These are phyloP conservation scores for Monopterus albus DNA, from an alignment of 2,113 vertebrate species.

Conservation along the genomic window DNA sequence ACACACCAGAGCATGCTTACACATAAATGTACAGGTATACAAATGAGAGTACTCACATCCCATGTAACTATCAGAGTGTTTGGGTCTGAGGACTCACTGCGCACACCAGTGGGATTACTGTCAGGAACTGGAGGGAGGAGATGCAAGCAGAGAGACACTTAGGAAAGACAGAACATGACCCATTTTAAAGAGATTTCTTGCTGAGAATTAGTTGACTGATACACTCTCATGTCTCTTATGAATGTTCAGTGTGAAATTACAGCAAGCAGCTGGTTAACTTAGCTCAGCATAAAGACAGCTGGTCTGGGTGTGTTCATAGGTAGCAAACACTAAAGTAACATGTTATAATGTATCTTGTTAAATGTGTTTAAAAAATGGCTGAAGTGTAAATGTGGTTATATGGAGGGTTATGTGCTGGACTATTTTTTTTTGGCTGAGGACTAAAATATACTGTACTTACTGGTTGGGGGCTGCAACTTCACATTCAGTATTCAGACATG, in stretches of 20 bases:
- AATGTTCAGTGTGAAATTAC: not conserved
- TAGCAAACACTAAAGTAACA: no score
- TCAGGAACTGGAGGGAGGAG: conserved; percentile 77
- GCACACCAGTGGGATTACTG: conserved; percentile 81
- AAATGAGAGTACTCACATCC: conserved; percentile 79
- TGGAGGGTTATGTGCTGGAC: no score
- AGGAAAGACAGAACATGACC: no score
- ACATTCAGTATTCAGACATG: no score
- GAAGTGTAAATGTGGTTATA: no score
- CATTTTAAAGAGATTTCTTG: no score
- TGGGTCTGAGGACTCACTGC: conserved; percentile 83
- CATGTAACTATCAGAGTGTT: conserved; percentile 85
- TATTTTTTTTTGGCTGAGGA: not conserved
- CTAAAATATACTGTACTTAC: not conserved
- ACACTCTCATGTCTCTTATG: not conserved
- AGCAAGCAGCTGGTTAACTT: not conserved
- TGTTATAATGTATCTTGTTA: no score
- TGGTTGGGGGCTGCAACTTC: not conserved
- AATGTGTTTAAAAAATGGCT: no score
- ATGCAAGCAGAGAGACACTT: not conserved
- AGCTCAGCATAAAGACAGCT: not conserved
- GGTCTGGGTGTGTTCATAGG: no score
- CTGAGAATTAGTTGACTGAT: no score
- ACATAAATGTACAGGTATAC: no score
- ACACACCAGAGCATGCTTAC: not conserved